Conservation (phyloP, 2,888 invertebrate genomes). For the Oegoconia quadripuncta region DNA sequence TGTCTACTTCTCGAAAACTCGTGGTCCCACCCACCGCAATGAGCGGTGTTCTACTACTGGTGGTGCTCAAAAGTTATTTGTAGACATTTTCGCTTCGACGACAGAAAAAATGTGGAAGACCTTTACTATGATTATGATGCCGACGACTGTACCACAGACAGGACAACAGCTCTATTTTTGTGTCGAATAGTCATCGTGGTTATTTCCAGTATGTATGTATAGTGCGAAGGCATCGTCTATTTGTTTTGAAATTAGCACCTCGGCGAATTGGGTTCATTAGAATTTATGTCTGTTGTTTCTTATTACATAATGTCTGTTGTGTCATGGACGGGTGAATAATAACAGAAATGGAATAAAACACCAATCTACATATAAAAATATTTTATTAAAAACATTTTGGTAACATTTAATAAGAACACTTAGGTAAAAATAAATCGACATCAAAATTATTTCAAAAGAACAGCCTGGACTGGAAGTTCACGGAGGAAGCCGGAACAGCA, state of each 20-base stretch:
- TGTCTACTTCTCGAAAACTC: too few relatives aligned
- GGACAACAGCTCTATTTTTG: constrained; percentile 32
- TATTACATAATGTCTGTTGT: neutral
- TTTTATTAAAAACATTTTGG: constrained; percentile 82
- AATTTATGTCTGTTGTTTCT: neutral
- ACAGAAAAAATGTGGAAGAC: too few relatives aligned
- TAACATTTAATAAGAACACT: constrained; percentile 82
- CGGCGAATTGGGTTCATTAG: neutral
- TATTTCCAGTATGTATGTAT: constrained; percentile 18
- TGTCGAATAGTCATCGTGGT: constrained; percentile 24
- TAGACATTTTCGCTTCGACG: too few relatives aligned
- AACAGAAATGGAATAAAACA: constrained; percentile 51
- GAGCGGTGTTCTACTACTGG: too few relatives aligned
- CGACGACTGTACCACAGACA: constrained; percentile 27
- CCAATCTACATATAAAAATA: constrained; percentile 77
- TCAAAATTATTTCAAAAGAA: constrained; percentile 80
- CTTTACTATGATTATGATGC: too few relatives aligned
- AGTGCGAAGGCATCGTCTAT: neutral
- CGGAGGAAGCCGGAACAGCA: constrained; percentile 78
- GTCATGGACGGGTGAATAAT: too few relatives aligned
- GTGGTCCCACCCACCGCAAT: too few relatives aligned
- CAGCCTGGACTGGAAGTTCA: constrained; percentile 80
- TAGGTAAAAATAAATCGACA: constrained; percentile 81
- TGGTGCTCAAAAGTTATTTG: too few relatives aligned
- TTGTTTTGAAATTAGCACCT: neutral